phyloP scores from a whole-genome alignment of 2,797 vertebrate species.

The Halcyon smyrnensis region DNA sequence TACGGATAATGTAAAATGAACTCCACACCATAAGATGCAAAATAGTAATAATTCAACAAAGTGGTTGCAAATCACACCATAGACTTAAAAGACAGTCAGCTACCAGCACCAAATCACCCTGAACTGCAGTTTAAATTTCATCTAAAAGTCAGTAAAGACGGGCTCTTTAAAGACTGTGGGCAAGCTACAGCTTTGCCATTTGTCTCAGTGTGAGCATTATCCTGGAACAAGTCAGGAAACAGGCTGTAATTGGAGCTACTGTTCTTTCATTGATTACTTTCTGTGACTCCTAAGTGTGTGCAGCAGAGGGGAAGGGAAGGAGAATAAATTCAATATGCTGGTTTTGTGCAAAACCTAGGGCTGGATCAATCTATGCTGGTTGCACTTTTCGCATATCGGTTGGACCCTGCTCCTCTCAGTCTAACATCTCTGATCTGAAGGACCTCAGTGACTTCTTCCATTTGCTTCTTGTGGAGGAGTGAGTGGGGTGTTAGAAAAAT shows the following conservation, averaged over 20 bases:
- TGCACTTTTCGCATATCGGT: background rate
- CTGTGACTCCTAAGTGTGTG: background rate
- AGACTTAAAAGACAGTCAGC: background rate
- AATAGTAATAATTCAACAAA: background rate
- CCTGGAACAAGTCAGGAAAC: background rate
- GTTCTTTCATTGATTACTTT: conserved; percentile 29
- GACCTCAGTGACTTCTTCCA: background rate
- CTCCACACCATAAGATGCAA: background rate
- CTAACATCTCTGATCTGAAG: background rate
- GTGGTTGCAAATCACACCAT: background rate
- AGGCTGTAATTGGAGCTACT: background rate
- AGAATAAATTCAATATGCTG: background rate
- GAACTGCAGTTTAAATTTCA: background rate
- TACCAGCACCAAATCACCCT: background rate
- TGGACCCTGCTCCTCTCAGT: background rate
- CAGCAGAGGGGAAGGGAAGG: background rate
- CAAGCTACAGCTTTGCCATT: background rate
- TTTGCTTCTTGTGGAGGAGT: background rate
- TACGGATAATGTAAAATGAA: background rate
- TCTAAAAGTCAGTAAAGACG: background rate
- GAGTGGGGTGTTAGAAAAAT: background rate
- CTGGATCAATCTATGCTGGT: background rate
- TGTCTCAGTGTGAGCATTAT: background rate
- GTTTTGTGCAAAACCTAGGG: background rate
- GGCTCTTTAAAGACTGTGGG: background rate